phyloP scores from a whole-genome alignment of 2,797 vertebrate genomes.

The Sus cebifrons region DNA sequence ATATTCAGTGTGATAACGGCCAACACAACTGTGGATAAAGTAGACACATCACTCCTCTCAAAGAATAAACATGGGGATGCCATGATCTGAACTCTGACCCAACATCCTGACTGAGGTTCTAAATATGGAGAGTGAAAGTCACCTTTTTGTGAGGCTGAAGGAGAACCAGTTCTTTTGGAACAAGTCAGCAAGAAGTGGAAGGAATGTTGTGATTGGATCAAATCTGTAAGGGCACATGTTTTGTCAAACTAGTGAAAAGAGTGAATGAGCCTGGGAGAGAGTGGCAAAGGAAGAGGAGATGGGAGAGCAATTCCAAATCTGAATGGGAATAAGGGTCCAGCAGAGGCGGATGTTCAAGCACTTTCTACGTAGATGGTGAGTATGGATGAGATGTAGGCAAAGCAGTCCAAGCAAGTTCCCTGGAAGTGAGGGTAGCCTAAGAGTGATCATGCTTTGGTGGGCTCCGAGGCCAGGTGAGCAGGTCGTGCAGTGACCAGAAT shows the following conservation, averaged over 20 bases:
- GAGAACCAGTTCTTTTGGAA: constrained; percentile 21
- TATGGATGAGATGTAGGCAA: not conserved
- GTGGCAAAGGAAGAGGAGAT: not conserved
- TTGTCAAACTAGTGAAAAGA: constrained; percentile 46
- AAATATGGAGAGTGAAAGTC: not conserved
- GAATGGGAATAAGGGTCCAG: not conserved
- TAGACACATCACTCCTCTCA: not conserved
- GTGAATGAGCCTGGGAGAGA: not conserved
- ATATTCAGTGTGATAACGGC: not conserved
- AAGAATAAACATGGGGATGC: not conserved
- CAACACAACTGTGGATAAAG: not conserved
- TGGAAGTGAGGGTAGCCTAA: not conserved
- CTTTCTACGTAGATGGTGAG: not conserved
- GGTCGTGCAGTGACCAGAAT: not conserved
- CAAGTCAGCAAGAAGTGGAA: not conserved
- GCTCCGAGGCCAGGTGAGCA: not conserved
- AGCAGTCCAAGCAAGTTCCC: not conserved
- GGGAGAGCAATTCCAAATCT: not conserved
- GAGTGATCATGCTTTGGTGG: not conserved
- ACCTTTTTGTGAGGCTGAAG: not conserved
- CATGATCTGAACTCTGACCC: not conserved
- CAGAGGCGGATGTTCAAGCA: not conserved
- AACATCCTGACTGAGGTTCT: not conserved
- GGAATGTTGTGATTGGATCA: not conserved
- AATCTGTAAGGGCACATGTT: not conserved